Evolutionary conservation across 2,797 vertebrate species (phyloP).

Genomic region (Dendrocincla fuliginosa): DNA sequence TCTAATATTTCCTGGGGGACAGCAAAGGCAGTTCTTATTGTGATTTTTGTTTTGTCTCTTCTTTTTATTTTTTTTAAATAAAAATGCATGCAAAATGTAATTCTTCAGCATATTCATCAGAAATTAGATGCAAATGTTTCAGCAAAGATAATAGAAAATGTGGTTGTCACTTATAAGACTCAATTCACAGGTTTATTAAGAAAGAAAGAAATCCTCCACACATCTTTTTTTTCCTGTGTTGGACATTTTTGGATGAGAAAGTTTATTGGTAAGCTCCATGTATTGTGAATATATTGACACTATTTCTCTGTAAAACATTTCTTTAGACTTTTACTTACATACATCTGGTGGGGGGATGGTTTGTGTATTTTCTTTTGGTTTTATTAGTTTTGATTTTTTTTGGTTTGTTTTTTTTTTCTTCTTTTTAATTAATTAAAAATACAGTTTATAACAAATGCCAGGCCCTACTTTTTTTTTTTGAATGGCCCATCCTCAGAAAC

Average conservation of each 20-base stretch:
- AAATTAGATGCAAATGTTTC: neutral
- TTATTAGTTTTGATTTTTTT: neutral
- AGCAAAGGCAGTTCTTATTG: neutral
- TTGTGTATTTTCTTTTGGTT: neutral
- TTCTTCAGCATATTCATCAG: neutral
- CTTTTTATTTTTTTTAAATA: neutral
- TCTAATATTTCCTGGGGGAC: neutral
- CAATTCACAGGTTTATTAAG: neutral
- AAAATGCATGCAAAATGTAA: neutral
- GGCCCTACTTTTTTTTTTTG: neutral
- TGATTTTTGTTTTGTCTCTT: neutral
- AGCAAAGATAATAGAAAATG: neutral
- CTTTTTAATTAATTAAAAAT: neutral
- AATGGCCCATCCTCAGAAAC: neutral
- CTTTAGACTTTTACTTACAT: neutral
- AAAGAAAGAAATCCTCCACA: neutral
- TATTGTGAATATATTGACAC: neutral
- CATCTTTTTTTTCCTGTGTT: rapidly evolving
- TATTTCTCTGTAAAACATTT: neutral
- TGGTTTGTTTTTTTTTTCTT: no score
- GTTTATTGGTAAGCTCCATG: neutral
- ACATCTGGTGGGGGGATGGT: rapidly evolving
- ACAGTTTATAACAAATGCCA: neutral
- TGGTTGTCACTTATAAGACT: neutral
- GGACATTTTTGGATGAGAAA: neutral